A percentile compares a stretch with the other conserved stretches of the same genome.
phyloP scores from a whole-genome alignment of 1,140 invertebrate genomes.

The Acromyrmex heyeri region DNA sequence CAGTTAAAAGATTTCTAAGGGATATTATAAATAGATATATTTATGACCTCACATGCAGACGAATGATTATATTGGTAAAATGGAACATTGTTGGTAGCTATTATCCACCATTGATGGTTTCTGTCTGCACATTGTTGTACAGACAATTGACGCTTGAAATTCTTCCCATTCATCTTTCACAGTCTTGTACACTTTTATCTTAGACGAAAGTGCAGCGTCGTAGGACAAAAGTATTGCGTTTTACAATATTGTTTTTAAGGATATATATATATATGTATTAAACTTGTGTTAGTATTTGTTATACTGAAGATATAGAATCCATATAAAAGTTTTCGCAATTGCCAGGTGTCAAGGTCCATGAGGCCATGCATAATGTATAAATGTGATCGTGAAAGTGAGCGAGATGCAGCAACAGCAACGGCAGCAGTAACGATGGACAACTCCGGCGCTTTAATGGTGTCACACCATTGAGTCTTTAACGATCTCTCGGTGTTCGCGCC shows the following conservation, averaged over 20 bases:
- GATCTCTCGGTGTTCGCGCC: slow-evolving; percentile 41
- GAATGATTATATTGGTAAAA: slow-evolving; percentile 59
- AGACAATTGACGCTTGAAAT: slow-evolving; percentile 8
- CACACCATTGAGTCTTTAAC: slow-evolving; percentile 54
- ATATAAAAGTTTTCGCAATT: not conserved
- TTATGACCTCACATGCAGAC: not conserved
- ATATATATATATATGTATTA: not conserved
- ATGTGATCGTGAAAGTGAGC: slow-evolving; percentile 31
- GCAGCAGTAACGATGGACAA: slow-evolving; percentile 2
- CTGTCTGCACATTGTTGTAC: slow-evolving; percentile 34
- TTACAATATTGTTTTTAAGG: not conserved
- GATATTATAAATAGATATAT: slow-evolving; percentile 24
- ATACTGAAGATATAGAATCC: not conserved
- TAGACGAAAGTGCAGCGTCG: not conserved
- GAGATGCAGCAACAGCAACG: not conserved
- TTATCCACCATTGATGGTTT: slow-evolving; percentile 77
- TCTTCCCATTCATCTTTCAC: slow-evolving; percentile 10
- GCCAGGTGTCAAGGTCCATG: not conserved
- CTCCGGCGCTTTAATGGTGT: slow-evolving; percentile 49
- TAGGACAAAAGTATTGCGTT: not conserved
- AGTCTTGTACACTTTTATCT: not conserved
- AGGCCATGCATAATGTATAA: slow-evolving; percentile 23
- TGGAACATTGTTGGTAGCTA: slow-evolving; percentile 74
- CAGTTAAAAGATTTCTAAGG: not conserved
- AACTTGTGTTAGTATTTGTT: not conserved